Evolutionary conservation across 2,888 invertebrate genomes (phyloP).

Genomic region (Heliothis peltigera): DNA sequence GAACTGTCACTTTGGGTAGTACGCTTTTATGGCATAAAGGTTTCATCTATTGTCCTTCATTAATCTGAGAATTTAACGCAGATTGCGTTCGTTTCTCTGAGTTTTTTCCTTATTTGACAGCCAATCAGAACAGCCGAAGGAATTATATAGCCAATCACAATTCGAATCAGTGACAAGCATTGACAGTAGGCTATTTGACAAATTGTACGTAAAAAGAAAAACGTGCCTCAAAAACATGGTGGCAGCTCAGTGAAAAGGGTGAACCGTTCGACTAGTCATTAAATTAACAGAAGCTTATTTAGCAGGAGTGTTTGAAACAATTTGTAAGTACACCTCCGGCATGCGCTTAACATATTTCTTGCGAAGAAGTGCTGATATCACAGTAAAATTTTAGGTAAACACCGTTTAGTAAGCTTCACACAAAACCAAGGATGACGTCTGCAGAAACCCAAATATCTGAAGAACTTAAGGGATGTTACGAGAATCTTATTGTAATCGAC

Average conservation of each 20-base stretch:
- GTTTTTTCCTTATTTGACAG: not conserved
- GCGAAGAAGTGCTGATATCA: constrained; percentile 44
- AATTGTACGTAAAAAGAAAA: constrained; percentile 33
- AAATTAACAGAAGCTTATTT: constrained; percentile 85
- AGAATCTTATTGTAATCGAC: constrained; percentile 97
- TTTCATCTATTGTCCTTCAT: too few relatives aligned
- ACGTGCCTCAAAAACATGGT: constrained; percentile 83
- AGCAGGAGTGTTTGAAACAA: constrained; percentile 89
- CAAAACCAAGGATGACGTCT: constrained; percentile 87
- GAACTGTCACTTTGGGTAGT: too few relatives aligned
- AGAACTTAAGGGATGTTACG: constrained; percentile 94
- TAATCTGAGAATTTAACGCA: constrained; percentile 52
- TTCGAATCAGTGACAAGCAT: not conserved
- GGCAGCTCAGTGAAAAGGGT: constrained; percentile 86
- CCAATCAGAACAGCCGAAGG: constrained; percentile 17
- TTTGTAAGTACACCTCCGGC: constrained; percentile 77
- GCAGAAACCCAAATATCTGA: constrained; percentile 87
- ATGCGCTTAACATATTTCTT: constrained; percentile 14
- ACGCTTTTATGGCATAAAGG: too few relatives aligned
- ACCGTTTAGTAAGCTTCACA: constrained; percentile 87
- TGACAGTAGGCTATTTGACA: constrained; percentile 39
- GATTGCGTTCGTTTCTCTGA: not conserved
- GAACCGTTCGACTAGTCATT: constrained; percentile 83
- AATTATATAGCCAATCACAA: constrained; percentile 34
- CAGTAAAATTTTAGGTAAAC: constrained; percentile 80